A percentile compares a stretch with the other conserved stretches of the same genome.
Evolutionary conservation across 2,888 invertebrate species (phyloP).

Genomic region (Clanis bilineata): DNA sequence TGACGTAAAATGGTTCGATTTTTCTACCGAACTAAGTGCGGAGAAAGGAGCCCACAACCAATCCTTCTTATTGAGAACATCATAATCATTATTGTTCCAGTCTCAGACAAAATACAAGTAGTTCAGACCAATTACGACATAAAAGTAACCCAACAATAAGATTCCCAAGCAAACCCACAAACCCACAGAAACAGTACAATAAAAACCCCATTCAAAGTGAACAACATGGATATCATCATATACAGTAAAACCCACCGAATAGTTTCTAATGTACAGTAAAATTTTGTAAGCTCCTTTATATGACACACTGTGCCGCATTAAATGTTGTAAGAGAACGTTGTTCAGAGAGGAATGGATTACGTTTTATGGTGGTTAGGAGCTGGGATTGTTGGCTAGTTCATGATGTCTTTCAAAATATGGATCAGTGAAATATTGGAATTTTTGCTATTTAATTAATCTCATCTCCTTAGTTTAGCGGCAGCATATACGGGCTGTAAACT

Average conservation of each 20-base stretch:
- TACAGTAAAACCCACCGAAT: neutral
- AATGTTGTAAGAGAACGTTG: neutral
- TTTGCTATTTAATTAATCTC: too few species aligned
- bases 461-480: too few species aligned
- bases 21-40: too few species aligned
- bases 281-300: conserved; percentile 10
- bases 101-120: neutral
- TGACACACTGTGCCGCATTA: conserved; percentile 11
- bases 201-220: neutral
- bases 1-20: too few species aligned
- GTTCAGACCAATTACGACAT: neutral
- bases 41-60: too few species aligned
- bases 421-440: too few species aligned
- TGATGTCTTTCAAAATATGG: neutral
- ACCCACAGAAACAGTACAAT: neutral
- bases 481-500: too few species aligned
- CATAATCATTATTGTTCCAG: too few species aligned
- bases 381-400: too few species aligned
- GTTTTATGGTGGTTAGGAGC: neutral
- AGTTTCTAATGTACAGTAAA: conserved; percentile 11
- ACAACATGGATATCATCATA: neutral
- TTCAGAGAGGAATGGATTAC: conserved; percentile 18
- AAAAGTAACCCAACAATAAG: neutral
- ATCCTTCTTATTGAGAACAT: too few species aligned
- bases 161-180: neutral